Percentiles rank a stretch among this genome's conserved stretches.
These are phyloP conservation scores for Diacarnus erythraeanus DNA, from an alignment of 37 sponge, comb jelly and placozoan genomes.

Conservation along the genomic window DNA sequence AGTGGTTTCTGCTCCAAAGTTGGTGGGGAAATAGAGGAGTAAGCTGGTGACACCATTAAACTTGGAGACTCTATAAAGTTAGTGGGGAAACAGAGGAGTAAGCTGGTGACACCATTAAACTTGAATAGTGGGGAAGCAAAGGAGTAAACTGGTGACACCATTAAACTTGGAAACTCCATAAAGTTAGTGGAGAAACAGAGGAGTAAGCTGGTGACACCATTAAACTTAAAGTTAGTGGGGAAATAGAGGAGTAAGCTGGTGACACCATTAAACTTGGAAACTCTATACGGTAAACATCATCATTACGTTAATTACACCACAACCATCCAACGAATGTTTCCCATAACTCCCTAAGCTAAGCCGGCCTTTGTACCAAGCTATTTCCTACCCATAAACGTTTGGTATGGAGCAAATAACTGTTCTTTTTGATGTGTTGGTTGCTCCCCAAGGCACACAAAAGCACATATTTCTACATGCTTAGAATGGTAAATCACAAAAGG, in stretches of 20 bases:
- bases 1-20: conserved; percentile 91
- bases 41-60: conserved; percentile 83
- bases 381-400: too few species aligned
- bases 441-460: too few species aligned
- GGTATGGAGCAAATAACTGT: too few species aligned
- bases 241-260: conserved; percentile 83
- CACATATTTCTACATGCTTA: too few species aligned
- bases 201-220: not conserved
- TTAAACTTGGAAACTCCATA: conserved; percentile 81
- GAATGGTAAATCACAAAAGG: too few species aligned
- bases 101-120: conserved; percentile 1
- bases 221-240: too few species aligned
- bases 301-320: too few species aligned
- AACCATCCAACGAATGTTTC: too few species aligned
- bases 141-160: conserved; percentile 73
- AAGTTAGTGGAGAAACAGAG: not conserved
- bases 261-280: conserved; percentile 77
- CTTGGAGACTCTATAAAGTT: conserved; percentile 62
- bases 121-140: conserved; percentile 82
- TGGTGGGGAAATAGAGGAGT: conserved; percentile 78
- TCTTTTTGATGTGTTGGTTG: too few species aligned
- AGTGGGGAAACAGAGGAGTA: not conserved
- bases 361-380: too few species aligned
- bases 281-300: conserved; percentile 64
- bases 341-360: too few species aligned